Percentiles rank a stretch among this genome's conserved stretches.
phyloP scores from a whole-genome alignment of 2,797 vertebrate genomes.

The Fratercula arctica region DNA sequence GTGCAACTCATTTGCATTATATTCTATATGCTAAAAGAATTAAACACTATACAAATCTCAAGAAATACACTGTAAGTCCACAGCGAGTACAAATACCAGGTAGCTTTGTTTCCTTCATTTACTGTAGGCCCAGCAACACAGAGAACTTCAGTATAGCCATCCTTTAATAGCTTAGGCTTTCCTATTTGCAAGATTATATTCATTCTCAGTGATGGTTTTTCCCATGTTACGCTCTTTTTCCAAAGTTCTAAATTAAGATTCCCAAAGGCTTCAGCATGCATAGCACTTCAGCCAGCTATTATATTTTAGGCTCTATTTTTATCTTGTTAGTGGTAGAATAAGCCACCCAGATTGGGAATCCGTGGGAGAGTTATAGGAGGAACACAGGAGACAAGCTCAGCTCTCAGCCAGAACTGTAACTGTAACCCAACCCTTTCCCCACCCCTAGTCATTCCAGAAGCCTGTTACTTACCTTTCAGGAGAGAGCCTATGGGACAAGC shows the following conservation, averaged over 20 bases:
- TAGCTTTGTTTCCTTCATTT: not conserved
- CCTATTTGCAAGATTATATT: not conserved
- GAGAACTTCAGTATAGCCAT: not conserved
- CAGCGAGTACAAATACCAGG: not conserved
- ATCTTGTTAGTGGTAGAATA: not conserved
- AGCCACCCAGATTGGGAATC: not conserved
- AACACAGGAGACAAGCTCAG: not conserved
- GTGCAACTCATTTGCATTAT: not conserved
- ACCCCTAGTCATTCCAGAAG: not conserved
- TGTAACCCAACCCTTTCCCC: not conserved
- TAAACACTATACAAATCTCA: not conserved
- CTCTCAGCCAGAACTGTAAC: not conserved
- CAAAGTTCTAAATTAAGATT: not conserved
- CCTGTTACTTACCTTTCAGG: not conserved
- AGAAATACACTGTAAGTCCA: not conserved
- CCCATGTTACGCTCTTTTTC: not conserved
- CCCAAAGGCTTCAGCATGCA: not conserved
- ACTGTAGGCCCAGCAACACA: not conserved
- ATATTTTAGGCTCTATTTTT: not conserved
- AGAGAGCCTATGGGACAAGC: not conserved
- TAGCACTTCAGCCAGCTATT: not conserved
- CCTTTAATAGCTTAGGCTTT: not conserved
- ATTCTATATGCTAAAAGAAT: not conserved
- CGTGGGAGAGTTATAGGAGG: not conserved
- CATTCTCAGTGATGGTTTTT: not conserved